phyloP scores from a whole-genome alignment of 2,113 vertebrate species.

The Lanius ludovicianus region DNA sequence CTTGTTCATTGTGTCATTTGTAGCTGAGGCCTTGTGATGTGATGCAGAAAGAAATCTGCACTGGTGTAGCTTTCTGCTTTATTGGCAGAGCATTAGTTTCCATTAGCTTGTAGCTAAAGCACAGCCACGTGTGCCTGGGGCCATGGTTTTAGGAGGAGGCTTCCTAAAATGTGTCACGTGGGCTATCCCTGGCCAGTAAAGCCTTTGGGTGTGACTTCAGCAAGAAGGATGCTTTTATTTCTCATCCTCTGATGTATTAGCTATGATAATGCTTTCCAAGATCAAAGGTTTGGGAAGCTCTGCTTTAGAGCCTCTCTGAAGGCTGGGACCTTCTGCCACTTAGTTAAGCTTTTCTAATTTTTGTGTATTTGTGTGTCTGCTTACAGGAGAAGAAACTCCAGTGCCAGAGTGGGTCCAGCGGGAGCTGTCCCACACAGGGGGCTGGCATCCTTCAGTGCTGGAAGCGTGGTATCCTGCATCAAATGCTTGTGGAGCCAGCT shows the following conservation, averaged over 20 bases:
- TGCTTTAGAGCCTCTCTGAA: not conserved
- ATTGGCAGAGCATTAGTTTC: not conserved
- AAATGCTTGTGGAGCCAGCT: constrained; percentile 84
- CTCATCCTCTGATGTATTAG: not conserved
- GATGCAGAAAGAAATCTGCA: not conserved
- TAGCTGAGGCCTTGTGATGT: not conserved
- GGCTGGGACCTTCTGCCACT: not conserved
- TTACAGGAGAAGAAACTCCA: constrained; percentile 1
- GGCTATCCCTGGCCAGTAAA: not conserved
- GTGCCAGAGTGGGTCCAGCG: constrained; percentile 86
- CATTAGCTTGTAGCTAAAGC: not conserved
- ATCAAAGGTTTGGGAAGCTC: not conserved
- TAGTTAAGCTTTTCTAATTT: not conserved
- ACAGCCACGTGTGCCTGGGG: not conserved
- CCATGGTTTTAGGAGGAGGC: not conserved
- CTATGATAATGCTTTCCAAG: not conserved
- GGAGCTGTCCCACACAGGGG: constrained; percentile 72
- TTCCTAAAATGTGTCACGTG: not conserved
- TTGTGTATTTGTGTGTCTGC: not conserved
- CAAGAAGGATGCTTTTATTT: not conserved
- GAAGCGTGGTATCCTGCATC: constrained; percentile 89
- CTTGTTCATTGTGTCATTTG: not conserved
- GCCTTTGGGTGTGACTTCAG: not conserved
- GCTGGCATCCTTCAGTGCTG: constrained; percentile 66
- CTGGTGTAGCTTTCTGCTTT: not conserved